Evolutionary conservation across 2,888 invertebrate species (phyloP).

Genomic region (Macrophya annulata): DNA sequence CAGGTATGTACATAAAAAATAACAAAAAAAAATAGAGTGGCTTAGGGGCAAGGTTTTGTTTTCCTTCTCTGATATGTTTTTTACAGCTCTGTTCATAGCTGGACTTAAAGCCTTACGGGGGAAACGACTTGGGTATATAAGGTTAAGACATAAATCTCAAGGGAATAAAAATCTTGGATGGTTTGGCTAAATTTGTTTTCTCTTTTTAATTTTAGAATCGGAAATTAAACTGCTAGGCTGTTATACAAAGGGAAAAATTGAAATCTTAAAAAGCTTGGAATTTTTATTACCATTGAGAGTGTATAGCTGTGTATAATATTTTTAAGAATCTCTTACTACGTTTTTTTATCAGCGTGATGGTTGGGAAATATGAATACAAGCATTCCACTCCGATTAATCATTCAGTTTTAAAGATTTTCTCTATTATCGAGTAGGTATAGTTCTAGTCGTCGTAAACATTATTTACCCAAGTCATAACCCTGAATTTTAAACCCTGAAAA

Average conservation of each 20-base stretch:
- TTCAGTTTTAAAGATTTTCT: not conserved
- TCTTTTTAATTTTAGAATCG: not conserved
- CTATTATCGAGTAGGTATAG: not conserved
- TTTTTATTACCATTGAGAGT: not conserved
- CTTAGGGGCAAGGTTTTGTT: conserved; percentile 27
- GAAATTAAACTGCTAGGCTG: not conserved
- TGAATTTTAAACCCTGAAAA: not conserved
- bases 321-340: not conserved
- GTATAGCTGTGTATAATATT: not conserved
- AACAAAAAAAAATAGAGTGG: conserved; percentile 8
- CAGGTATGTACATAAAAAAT: conserved; percentile 1
- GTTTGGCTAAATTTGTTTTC: not conserved
- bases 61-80: conserved; percentile 18
- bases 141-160: not conserved
- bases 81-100: conserved; percentile 17
- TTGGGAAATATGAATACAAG: not conserved
- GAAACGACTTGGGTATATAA: not conserved
- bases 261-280: not conserved
- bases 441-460: not conserved
- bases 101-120: not conserved
- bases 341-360: not conserved
- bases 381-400: conserved; percentile 14
- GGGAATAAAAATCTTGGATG: not conserved
- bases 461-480: not conserved
- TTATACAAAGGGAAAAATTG: not conserved